These are phyloP conservation scores for Petaurus breviceps DNA, from an alignment of 2,113 vertebrate genomes.

Conservation along the genomic window DNA sequence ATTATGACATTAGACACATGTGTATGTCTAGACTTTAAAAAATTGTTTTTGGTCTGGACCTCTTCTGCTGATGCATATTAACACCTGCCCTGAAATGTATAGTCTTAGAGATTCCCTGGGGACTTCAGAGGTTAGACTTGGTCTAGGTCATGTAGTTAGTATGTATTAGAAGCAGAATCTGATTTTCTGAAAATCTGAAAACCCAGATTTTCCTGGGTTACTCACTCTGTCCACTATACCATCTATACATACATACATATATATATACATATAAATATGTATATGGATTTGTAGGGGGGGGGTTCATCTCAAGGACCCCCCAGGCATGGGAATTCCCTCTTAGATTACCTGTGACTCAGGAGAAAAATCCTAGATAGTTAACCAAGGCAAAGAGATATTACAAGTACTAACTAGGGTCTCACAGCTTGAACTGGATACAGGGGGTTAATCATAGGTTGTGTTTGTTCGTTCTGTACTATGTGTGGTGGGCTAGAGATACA, in stretches of 20 bases:
- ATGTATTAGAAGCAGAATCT: background rate
- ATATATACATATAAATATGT: too few species aligned
- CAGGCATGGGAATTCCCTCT: background rate
- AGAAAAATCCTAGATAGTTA: background rate
- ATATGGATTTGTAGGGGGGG: too few species aligned
- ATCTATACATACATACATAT: background rate
- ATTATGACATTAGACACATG: background rate
- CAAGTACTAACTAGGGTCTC: background rate
- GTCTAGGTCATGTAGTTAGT: background rate
- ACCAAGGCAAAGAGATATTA: background rate
- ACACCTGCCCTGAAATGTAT: background rate
- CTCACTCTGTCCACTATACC: background rate
- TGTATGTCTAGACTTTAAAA: background rate
- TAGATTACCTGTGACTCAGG: background rate
- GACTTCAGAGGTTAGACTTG: background rate
- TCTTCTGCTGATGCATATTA: background rate
- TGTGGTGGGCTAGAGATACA: background rate
- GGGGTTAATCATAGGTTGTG: background rate
- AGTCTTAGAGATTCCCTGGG: background rate
- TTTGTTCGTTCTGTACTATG: background rate
- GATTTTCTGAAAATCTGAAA: too few species aligned
- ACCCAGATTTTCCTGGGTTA: background rate
- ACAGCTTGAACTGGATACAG: background rate
- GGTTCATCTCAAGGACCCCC: too few species aligned
- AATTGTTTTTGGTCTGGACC: background rate